phyloP scores from a whole-genome alignment of 2,113 vertebrate genomes.

The Proteles cristata region DNA sequence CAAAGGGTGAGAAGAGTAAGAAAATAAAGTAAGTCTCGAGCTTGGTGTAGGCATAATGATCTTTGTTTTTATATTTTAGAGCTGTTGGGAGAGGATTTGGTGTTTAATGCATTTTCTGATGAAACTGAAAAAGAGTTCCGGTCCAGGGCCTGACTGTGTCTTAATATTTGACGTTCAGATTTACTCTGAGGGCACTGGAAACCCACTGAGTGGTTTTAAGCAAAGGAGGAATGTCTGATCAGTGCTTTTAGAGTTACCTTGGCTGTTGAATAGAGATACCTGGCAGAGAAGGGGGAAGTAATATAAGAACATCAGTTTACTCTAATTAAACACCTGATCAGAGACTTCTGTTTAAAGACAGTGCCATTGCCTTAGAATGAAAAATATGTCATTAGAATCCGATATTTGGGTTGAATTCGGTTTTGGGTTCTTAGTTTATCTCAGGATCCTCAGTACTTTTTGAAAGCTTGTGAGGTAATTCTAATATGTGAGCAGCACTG shows the following conservation, averaged over 20 bases:
- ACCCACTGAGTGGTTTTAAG: background rate
- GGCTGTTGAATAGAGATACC: background rate
- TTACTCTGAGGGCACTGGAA: background rate
- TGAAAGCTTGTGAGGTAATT: background rate
- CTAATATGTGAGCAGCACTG: background rate
- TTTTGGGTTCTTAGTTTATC: background rate
- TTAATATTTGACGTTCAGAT: conserved; percentile 17
- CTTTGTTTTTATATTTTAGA: background rate
- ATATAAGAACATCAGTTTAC: background rate
- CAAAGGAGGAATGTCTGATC: background rate
- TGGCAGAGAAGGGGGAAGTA: background rate
- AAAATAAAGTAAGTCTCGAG: background rate
- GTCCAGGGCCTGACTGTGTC: background rate
- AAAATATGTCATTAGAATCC: background rate
- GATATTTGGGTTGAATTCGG: background rate
- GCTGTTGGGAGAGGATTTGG: background rate
- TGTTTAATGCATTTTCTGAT: background rate
- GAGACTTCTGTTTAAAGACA: background rate
- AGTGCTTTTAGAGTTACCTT: background rate
- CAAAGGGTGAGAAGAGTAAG: background rate
- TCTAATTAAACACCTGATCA: background rate
- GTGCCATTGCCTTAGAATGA: background rate
- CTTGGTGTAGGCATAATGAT: background rate
- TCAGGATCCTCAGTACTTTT: background rate
- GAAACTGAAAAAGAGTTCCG: background rate